Evolutionary conservation across 2,888 invertebrate species (phyloP), one percentile per base, ranked within the genome.

Genomic region (Orchestes rusci): DNA sequence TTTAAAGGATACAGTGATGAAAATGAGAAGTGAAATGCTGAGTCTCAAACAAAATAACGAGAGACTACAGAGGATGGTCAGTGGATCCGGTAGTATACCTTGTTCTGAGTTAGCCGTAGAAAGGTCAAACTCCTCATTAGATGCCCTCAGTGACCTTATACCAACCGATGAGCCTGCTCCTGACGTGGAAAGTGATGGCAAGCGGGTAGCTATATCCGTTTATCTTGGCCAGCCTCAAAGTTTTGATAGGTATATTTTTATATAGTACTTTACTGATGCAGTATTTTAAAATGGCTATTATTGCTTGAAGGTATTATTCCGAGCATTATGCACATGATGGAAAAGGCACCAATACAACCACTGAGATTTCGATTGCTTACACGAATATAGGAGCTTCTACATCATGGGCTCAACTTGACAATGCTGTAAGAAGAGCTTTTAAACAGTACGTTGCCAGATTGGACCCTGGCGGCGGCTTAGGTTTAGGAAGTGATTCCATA

Each of bases 11-110:
- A 92, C 94, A 38, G 92, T 99, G 62, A 91, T 88, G 68, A 92
- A 92, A 70, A 93, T 97, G 91, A 84, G 93, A 73, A 87, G 83
- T 67, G 96, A 99, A 72, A 96, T 97, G 93, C 75, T 92, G 63
- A 91, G 88, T 62, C 73, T 99, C 58, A 95, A 95, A 66, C 92
- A 95, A 60, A 96, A 97, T 70, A 96, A 97, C 67, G 93, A 95
- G 65, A 77, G 95, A 17, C 75, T 96, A 1, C 94, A 94, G 63
- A 78, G 90, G 59, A 72, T 95, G 65, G 91, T 95, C 5, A 67
- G 61, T 28, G 70, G 70, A 2, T 13, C 40, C 4, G 57, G 57
- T 18, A 60, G 57, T 48, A 50, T 62, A 29, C 63, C 64, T 61
- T 43, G 43, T 2, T 56, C 58, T 4, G 65, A 65, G 45, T 48